These are phyloP conservation scores for Ifrita kowaldi DNA, from an alignment of 2,113 vertebrate species.

Conservation along the genomic window DNA sequence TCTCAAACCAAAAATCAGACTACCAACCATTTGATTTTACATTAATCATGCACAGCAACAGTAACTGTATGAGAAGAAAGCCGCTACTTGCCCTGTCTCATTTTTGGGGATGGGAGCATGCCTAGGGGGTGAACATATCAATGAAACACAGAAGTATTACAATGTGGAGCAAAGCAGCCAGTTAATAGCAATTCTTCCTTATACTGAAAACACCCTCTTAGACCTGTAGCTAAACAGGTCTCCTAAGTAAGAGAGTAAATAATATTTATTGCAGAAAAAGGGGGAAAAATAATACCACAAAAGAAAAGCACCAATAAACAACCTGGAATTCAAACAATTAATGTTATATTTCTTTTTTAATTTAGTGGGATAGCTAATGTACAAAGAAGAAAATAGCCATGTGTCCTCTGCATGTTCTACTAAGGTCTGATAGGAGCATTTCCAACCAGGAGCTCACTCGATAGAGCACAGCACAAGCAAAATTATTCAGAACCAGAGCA, in stretches of 20 bases:
- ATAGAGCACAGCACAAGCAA: not conserved
- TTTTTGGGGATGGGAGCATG: not conserved
- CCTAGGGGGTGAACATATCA: not conserved
- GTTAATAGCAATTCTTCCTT: not conserved
- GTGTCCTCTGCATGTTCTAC: not conserved
- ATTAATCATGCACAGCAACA: not conserved
- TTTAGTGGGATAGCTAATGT: not conserved
- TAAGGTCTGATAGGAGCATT: not conserved
- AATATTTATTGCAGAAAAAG: not conserved
- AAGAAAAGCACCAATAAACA: not conserved
- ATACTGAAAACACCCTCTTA: not conserved
- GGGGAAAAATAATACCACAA: not conserved
- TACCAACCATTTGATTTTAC: not conserved
- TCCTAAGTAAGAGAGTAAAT: not conserved
- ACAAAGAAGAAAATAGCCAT: not conserved
- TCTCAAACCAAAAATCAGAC: not conserved
- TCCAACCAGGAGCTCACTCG: rapidly evolving
- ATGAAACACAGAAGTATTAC: not conserved
- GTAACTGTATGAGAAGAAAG: not conserved
- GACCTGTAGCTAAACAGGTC: not conserved
- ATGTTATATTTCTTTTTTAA: not conserved
- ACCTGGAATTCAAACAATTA: not conserved
- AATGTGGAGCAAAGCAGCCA: not conserved
- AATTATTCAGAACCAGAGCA: not conserved
- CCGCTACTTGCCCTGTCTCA: not conserved